A percentile compares a stretch with the other conserved stretches of the same genome.
Conservation (phyloP, 1,140 invertebrate species). For the Anastrepha obliqua region DNA sequence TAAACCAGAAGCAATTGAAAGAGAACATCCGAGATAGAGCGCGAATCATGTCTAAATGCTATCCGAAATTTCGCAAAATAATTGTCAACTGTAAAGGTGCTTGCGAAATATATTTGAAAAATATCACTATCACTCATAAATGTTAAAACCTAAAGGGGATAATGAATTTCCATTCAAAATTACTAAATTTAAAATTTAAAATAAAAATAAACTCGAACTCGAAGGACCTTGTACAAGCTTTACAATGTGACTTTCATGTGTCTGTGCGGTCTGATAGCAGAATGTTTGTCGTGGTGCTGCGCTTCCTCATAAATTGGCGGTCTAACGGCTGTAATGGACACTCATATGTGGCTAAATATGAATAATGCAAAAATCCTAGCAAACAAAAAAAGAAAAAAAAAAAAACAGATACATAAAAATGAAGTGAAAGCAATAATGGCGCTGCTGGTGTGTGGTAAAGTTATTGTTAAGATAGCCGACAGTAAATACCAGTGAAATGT, state of each 20-base stretch:
- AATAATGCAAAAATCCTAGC: conserved; percentile 23
- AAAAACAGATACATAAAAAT: not conserved
- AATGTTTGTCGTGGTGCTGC: not conserved
- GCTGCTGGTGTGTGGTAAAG: not conserved
- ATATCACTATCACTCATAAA: too few species aligned
- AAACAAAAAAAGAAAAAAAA: not conserved
- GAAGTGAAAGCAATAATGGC: conserved; percentile 11
- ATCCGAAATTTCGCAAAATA: too few species aligned
- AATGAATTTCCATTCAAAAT: too few species aligned
- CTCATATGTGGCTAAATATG: conserved; percentile 7
- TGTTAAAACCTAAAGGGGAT: too few species aligned
- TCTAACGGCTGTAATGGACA: conserved; percentile 2
- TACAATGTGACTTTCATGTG: not conserved
- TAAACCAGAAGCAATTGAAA: too few species aligned
- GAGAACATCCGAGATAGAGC: too few species aligned
- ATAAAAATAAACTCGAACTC: too few species aligned
- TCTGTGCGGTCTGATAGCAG: not conserved
- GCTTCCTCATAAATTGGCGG: not conserved
- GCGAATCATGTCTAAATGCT: too few species aligned
- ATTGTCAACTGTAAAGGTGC: too few species aligned
- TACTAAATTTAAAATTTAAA: too few species aligned
- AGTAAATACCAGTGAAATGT: conserved; percentile 26
- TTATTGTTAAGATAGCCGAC: conserved; percentile 7
- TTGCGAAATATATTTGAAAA: too few species aligned
- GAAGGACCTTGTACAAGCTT: not conserved